Conservation (phyloP, 2,888 invertebrate species). For the Saturnia pavonia region DNA sequence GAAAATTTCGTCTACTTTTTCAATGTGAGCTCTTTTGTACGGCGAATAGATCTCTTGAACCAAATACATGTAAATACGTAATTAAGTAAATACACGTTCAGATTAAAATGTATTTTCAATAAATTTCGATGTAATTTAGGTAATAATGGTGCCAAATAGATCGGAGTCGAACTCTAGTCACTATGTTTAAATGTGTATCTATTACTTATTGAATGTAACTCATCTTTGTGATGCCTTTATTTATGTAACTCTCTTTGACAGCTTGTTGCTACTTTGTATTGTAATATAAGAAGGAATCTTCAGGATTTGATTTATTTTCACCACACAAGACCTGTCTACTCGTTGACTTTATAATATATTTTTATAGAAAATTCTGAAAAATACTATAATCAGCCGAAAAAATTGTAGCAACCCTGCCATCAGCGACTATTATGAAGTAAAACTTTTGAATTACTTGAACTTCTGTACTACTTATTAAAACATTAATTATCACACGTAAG, state of each 20-base stretch:
- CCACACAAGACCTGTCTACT: too few relatives aligned
- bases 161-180: slow-evolving; percentile 63
- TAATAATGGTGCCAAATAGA: slow-evolving; percentile 54
- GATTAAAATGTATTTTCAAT: slow-evolving; percentile 10
- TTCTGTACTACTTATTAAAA: too few relatives aligned
- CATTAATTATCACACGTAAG: too few relatives aligned
- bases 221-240: not conserved
- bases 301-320: too few relatives aligned
- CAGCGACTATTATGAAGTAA: too few relatives aligned
- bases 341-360: too few relatives aligned
- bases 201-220: not conserved
- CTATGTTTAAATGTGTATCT: slow-evolving; percentile 33
- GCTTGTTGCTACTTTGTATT: too few relatives aligned
- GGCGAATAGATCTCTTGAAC: slow-evolving; percentile 51
- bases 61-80: slow-evolving; percentile 32
- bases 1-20: slow-evolving; percentile 42
- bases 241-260: not conserved
- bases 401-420: too few relatives aligned
- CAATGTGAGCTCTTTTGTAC: slow-evolving; percentile 55
- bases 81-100: slow-evolving; percentile 16
- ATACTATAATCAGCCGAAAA: too few relatives aligned
- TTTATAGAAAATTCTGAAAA: too few relatives aligned
- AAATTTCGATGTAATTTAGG: slow-evolving; percentile 20
- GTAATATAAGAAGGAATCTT: too few relatives aligned
- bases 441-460: too few relatives aligned